Evolutionary conservation across 2,888 invertebrate genomes (phyloP).

Genomic region (Chrysolina americana): DNA sequence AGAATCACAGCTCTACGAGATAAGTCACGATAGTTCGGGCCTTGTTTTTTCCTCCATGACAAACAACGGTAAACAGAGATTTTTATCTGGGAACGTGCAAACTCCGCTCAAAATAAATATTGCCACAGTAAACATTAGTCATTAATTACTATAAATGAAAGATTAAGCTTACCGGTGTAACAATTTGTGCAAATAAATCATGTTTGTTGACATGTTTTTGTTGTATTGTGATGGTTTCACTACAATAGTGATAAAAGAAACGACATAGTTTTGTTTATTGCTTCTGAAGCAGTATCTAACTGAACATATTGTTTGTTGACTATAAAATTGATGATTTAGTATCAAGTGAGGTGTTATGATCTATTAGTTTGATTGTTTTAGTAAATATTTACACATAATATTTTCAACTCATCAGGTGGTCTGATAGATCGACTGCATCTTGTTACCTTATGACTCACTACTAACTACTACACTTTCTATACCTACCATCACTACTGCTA

Average conservation of each 20-base stretch:
- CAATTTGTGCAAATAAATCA: conserved; percentile 16
- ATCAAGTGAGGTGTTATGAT: not conserved
- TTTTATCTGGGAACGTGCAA: conserved; percentile 28
- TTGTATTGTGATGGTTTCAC: not conserved
- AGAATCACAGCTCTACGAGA: conserved; percentile 5
- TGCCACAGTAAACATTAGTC: conserved; percentile 20
- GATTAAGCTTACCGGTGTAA: conserved; percentile 15
- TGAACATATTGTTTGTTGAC: not conserved
- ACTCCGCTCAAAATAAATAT: conserved; percentile 24
- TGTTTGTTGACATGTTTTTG: conserved; percentile 25
- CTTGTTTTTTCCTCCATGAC: conserved; percentile 10
- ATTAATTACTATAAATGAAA: conserved; percentile 22
- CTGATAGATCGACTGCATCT: too few species aligned
- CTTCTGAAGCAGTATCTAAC: not conserved
- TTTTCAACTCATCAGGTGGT: too few species aligned
- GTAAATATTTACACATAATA: too few species aligned
- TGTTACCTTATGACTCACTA: too few species aligned
- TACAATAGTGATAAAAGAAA: not conserved
- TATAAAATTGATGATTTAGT: not conserved
- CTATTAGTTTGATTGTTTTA: too few species aligned
- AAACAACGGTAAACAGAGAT: conserved; percentile 26
- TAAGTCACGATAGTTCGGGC: conserved; percentile 18
- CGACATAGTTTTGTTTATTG: conserved; percentile 4
- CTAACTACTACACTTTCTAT: too few species aligned
- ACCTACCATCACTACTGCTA: too few species aligned